phyloP scores from a whole-genome alignment of 2,797 vertebrate species.

The Merluccius polli region DNA sequence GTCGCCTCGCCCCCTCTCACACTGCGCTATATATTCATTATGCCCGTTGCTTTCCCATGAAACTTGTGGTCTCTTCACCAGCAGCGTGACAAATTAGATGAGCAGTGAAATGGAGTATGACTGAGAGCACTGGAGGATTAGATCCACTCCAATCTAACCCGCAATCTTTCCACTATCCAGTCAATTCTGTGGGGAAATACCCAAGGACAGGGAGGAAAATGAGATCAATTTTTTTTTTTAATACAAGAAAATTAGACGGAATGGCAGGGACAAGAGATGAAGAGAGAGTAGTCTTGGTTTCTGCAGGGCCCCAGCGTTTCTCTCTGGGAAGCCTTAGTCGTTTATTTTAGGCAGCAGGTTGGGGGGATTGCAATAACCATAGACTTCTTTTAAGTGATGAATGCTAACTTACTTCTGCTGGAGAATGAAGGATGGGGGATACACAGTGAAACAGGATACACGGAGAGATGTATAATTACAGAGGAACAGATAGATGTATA shows the following conservation, averaged over 20 bases:
- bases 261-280: constrained; percentile 56
- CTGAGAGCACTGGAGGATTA: constrained; percentile 69
- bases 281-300: constrained; percentile 46
- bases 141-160: constrained; percentile 69
- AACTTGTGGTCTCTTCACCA: constrained; percentile 71
- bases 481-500: too few species aligned
- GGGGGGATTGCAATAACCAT: too few species aligned
- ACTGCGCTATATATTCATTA: constrained; percentile 68
- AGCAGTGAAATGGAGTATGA: constrained; percentile 73
- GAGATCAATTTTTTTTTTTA: constrained; percentile 50
- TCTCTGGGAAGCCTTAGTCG: not conserved
- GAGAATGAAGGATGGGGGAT: not conserved
- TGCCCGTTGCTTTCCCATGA: constrained; percentile 66
- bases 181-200: constrained; percentile 73
- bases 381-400: not conserved
- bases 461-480: too few species aligned
- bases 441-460: too few species aligned
- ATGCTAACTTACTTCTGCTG: not conserved
- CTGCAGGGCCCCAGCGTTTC: constrained; percentile 18
- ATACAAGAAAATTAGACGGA: constrained; percentile 47
- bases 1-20: constrained; percentile 55
- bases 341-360: not conserved
- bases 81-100: constrained; percentile 76
- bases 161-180: constrained; percentile 64
- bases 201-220: constrained; percentile 65